Percentiles rank a stretch among this genome's conserved stretches.
phyloP scores from a whole-genome alignment of 2,888 invertebrate genomes.

The Leptothorax acervorum region DNA sequence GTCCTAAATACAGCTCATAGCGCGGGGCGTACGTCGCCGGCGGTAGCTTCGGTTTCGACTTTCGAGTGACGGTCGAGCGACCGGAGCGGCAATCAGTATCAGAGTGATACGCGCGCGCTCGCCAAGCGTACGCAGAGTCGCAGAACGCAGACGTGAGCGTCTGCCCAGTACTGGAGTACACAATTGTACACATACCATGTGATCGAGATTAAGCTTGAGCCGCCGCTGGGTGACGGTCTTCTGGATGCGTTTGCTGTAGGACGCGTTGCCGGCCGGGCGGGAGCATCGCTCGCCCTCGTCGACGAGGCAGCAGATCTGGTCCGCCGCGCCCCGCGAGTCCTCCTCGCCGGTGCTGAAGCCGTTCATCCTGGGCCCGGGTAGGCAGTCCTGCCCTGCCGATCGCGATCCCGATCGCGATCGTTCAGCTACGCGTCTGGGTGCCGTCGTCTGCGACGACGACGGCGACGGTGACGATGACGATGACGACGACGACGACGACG shows the following conservation, averaged over 20 bases:
- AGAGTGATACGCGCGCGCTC: background rate
- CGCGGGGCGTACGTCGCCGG: too few species aligned
- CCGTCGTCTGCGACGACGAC: background rate
- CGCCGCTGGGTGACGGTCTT: conserved; percentile 97
- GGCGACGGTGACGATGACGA: background rate
- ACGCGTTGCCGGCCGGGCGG: conserved; percentile 96
- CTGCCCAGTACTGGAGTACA: too few species aligned
- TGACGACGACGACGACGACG: background rate
- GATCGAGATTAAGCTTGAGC: conserved; percentile 95
- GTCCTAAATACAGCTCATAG: too few species aligned
- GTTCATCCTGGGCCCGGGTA: conserved; percentile 88
- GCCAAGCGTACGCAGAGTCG: background rate
- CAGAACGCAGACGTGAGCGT: background rate
- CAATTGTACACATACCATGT: conserved; percentile 86
- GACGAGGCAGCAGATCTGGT: conserved; percentile 96
- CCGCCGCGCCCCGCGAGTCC: conserved; percentile 94
- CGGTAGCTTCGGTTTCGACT: too few species aligned
- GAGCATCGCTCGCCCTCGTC: conserved; percentile 95
- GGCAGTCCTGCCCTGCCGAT: background rate
- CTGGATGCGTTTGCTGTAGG: conserved; percentile 98
- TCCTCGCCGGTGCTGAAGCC: conserved; percentile 97
- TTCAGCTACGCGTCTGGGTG: background rate
- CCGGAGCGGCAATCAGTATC: background rate
- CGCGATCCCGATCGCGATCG: background rate
- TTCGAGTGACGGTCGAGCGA: too few species aligned